Evolutionary conservation across 2,888 invertebrate genomes (phyloP).

Genomic region (Leucozona laternaria): DNA sequence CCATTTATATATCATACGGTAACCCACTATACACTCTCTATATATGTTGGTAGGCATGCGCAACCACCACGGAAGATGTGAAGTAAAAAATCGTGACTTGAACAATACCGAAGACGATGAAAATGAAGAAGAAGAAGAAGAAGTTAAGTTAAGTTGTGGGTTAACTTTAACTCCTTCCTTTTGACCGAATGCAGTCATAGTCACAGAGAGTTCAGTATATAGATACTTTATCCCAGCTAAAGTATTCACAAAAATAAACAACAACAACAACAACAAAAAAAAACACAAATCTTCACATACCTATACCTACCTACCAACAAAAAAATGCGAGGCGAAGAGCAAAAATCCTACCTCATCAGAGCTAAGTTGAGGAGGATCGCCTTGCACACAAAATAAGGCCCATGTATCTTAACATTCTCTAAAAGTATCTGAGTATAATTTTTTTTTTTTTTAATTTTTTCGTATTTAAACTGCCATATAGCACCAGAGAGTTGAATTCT

Average conservation of each 20-base stretch:
- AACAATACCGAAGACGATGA: conserved; percentile 82
- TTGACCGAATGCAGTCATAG: conserved; percentile 69
- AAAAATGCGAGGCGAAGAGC: conserved; percentile 41
- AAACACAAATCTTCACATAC: conserved; percentile 73
- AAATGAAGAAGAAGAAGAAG: conserved; percentile 5
- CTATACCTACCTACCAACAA: conserved; percentile 47
- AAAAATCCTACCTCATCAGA: conserved; percentile 72
- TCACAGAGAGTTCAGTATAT: conserved; percentile 60
- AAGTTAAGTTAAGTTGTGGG: conserved; percentile 34
- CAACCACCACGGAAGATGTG: conserved; percentile 60
- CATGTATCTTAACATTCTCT: conserved; percentile 71
- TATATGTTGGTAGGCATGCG: background rate
- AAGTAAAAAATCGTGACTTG: conserved; percentile 82
- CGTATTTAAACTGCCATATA: conserved; percentile 61
- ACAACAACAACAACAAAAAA: conserved; percentile 48
- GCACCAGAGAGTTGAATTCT: conserved; percentile 66
- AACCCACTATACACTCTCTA: conserved; percentile 56
- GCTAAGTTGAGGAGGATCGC: conserved; percentile 36
- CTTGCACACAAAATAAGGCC: conserved; percentile 50
- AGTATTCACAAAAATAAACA: conserved; percentile 60
- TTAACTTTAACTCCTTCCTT: conserved; percentile 63
- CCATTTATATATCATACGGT: conserved; percentile 34
- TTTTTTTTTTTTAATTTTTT: conserved; percentile 48
- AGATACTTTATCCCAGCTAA: conserved; percentile 41
- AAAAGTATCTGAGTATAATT: conserved; percentile 20